These are phyloP conservation scores for Parauchenoglanis punctatus DNA, from an alignment of 2,797 vertebrate species.

Conservation along the genomic window DNA sequence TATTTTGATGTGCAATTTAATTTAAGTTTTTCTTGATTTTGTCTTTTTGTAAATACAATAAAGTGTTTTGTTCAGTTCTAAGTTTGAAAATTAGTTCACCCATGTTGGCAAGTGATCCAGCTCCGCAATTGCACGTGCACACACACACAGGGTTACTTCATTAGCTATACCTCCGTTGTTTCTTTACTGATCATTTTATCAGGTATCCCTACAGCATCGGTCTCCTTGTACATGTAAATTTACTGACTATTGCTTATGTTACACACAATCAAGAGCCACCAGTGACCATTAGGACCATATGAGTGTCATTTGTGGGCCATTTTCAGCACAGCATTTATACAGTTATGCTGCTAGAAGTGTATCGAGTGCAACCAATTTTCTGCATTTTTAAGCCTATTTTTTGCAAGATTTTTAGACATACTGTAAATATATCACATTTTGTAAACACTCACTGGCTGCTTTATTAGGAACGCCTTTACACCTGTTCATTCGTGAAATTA, in stretches of 20 bases:
- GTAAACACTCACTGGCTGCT: neutral
- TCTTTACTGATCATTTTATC: neutral
- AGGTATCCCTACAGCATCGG: neutral
- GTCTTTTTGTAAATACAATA: too few species aligned
- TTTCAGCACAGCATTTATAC: neutral
- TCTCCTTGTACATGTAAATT: neutral
- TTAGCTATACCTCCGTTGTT: neutral
- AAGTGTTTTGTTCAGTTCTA: too few species aligned
- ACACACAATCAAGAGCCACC: neutral
- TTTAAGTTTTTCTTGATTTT: too few species aligned
- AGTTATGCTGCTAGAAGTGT: neutral
- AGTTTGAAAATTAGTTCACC: too few species aligned
- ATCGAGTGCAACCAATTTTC: neutral
- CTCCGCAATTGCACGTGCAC: too few species aligned
- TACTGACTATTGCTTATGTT: neutral
- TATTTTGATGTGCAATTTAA: too few species aligned
- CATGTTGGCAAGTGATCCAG: too few species aligned
- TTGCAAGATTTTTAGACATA: neutral
- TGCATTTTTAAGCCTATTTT: neutral
- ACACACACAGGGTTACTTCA: neutral
- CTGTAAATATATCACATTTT: too few species aligned
- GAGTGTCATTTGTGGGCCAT: neutral
- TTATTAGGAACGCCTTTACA: neutral
- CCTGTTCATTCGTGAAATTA: neutral
- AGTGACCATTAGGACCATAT: neutral